Conservation (phyloP, 2,888 invertebrate species). For the Odontothrips loti region DNA sequence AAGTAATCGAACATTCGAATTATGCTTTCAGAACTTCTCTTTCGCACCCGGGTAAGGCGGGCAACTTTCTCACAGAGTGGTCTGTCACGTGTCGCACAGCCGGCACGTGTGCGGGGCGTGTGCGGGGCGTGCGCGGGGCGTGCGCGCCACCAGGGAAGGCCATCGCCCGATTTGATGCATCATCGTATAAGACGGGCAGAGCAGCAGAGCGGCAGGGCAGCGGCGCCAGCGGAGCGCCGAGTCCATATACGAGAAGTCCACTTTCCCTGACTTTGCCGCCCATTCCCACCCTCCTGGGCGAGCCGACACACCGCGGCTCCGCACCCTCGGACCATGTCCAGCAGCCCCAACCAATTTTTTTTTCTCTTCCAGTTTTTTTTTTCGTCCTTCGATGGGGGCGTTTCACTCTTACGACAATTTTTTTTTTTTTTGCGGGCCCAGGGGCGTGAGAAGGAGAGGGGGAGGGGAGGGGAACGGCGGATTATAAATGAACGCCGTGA, state of each 20-base stretch:
- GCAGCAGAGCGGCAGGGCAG: too few relatives aligned
- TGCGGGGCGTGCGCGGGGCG: not conserved
- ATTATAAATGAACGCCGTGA: not conserved
- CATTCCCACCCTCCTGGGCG: not conserved
- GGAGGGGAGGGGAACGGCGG: too few relatives aligned
- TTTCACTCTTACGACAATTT: not conserved
- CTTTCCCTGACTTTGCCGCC: not conserved
- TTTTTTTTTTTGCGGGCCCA: not conserved
- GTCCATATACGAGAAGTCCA: conserved; percentile 15
- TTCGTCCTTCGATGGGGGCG: not conserved
- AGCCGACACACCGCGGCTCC: not conserved
- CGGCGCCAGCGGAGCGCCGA: not conserved
- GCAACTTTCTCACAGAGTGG: too few relatives aligned
- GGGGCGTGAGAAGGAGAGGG: too few relatives aligned
- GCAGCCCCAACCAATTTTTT: not conserved
- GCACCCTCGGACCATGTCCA: not conserved
- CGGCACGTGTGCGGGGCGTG: too few relatives aligned
- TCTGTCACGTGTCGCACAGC: too few relatives aligned
- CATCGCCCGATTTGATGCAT: conserved; percentile 14
- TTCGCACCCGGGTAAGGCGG: too few relatives aligned
- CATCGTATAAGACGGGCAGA: not conserved
- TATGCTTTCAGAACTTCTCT: too few relatives aligned
- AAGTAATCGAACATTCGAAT: too few relatives aligned
- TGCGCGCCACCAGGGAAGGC: not conserved
- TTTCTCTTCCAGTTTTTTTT: not conserved